These are phyloP conservation scores for Spea multiplicata DNA, from an alignment of 2,113 vertebrate species.

Conservation along the genomic window DNA sequence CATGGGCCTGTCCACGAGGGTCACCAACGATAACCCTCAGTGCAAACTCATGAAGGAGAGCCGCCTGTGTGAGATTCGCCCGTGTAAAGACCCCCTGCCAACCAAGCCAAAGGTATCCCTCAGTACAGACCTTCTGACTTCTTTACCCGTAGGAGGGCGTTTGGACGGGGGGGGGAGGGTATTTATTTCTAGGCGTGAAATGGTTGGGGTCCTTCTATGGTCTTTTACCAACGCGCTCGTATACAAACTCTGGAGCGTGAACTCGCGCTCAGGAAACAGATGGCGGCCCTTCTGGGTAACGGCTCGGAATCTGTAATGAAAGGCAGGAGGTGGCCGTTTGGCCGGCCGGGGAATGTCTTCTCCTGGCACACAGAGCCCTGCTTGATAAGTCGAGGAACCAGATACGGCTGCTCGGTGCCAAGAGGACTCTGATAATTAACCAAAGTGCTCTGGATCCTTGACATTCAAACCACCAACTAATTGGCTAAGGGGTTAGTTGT, in stretches of 20 bases:
- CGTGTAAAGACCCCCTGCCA: conserved; percentile 68
- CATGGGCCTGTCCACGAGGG: conserved; percentile 73
- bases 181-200: too few species aligned
- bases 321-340: too few species aligned
- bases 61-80: conserved; percentile 72
- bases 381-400: background rate
- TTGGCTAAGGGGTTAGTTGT: background rate
- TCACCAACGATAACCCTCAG: conserved; percentile 72
- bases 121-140: background rate
- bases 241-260: too few species aligned
- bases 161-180: background rate
- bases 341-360: background rate
- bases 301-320: too few species aligned
- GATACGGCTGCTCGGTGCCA: background rate
- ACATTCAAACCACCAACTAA: background rate
- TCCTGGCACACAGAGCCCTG: background rate
- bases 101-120: conserved; percentile 67
- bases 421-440: background rate
- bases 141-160: background rate
- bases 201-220: too few species aligned
- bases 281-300: too few species aligned
- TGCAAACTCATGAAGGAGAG: conserved; percentile 78
- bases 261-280: too few species aligned
- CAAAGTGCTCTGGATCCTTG: background rate
- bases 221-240: too few species aligned